These are phyloP conservation scores for Leistus spinibarbis DNA, from an alignment of 2,888 invertebrate species.

Conservation along the genomic window DNA sequence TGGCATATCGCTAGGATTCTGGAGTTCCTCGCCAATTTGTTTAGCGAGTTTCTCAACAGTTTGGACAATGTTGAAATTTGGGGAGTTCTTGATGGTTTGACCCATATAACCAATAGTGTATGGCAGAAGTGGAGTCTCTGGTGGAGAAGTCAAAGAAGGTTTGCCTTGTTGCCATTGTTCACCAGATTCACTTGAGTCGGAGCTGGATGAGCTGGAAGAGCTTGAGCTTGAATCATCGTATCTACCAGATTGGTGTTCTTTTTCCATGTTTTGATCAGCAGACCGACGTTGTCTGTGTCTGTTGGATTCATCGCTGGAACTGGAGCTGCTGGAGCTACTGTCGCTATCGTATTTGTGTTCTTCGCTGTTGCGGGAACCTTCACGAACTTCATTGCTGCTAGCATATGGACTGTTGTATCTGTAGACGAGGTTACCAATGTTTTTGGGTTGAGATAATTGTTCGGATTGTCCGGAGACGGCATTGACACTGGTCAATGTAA, in stretches of 20 bases:
- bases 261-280: background rate
- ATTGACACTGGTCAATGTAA: constrained; percentile 55
- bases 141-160: constrained; percentile 52
- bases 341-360: constrained; percentile 39
- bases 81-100: constrained; percentile 52
- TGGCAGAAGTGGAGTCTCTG: constrained; percentile 58
- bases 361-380: constrained; percentile 33
- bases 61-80: constrained; percentile 46
- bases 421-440: constrained; percentile 64
- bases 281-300: constrained; percentile 40
- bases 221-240: constrained; percentile 39
- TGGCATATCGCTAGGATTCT: constrained; percentile 63
- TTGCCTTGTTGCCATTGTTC: constrained; percentile 46
- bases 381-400: constrained; percentile 46
- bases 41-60: constrained; percentile 55
- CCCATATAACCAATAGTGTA: constrained; percentile 59
- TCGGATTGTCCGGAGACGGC: constrained; percentile 56
- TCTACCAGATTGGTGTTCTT: constrained; percentile 19
- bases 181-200: constrained; percentile 43
- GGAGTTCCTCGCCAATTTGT: constrained; percentile 66
- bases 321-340: constrained; percentile 41
- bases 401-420: constrained; percentile 56
- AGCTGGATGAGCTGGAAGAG: constrained; percentile 42
- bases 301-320: constrained; percentile 41
- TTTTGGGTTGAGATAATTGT: constrained; percentile 56